Percentiles rank a stretch among this genome's conserved stretches.
Evolutionary conservation across 2,888 invertebrate species (phyloP).

Genomic region (Caenorhabditis virilis): DNA sequence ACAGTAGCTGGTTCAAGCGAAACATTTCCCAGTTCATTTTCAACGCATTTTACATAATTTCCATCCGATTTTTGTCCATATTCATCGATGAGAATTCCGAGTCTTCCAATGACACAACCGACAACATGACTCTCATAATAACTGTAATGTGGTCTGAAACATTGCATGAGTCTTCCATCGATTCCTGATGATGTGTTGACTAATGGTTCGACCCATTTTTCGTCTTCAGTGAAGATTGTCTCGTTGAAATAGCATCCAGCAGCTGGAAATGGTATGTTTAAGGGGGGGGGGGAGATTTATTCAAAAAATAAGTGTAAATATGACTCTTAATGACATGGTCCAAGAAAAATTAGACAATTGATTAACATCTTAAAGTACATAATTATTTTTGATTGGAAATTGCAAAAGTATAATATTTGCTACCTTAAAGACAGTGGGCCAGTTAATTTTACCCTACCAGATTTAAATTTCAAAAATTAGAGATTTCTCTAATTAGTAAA

Average conservation of each 20-base stretch:
- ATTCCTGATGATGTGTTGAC: conserved; percentile 5
- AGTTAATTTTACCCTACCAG: too few species aligned
- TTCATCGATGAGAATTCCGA: conserved; percentile 44
- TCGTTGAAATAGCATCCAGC: conserved; percentile 55
- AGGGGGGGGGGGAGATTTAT: too few species aligned
- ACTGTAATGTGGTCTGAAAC: conserved; percentile 54
- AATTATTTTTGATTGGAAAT: too few species aligned
- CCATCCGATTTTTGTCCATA: conserved; percentile 39
- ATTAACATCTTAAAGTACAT: too few species aligned
- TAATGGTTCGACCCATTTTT: conserved; percentile 50
- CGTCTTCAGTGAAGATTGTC: conserved; percentile 47
- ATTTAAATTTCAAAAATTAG: too few species aligned
- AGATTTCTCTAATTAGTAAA: too few species aligned
- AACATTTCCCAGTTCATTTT: conserved; percentile 33
- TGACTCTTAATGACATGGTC: too few species aligned
- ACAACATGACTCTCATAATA: conserved; percentile 54
- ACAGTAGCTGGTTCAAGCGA: conserved; percentile 20
- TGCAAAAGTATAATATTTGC: too few species aligned
- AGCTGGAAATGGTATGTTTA: too few species aligned
- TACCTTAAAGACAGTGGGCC: too few species aligned
- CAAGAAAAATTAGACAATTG: too few species aligned
- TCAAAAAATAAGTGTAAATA: too few species aligned
- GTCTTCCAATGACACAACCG: conserved; percentile 46
- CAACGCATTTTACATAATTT: conserved; percentile 44
- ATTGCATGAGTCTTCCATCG: conserved; percentile 45